These are phyloP conservation scores for Diprion similis DNA, from an alignment of 1,140 invertebrate species.

Conservation along the genomic window DNA sequence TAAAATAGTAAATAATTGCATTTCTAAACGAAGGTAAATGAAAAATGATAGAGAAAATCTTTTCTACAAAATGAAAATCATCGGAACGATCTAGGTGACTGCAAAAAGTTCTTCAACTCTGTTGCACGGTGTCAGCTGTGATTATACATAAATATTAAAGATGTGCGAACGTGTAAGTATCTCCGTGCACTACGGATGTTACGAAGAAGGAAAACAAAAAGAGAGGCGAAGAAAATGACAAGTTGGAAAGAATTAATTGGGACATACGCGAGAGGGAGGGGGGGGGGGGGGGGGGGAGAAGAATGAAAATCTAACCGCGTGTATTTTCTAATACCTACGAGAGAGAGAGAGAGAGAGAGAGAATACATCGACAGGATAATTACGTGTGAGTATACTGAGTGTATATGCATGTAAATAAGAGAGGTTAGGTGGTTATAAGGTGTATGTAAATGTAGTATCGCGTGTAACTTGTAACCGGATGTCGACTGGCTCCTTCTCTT, in stretches of 20 bases:
- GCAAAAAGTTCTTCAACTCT: no score
- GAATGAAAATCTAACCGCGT: not conserved
- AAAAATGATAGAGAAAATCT: no score
- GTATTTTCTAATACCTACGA: not conserved
- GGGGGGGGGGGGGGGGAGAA: not conserved
- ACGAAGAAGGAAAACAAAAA: no score
- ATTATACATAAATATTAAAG: no score
- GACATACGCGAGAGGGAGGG: not conserved
- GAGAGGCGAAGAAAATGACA: no score
- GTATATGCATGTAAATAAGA: not conserved
- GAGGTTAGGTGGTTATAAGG: not conserved
- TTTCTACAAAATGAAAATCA: no score
- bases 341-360: constrained; percentile 20
- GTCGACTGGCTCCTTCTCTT: not conserved
- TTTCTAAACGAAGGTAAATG: no score
- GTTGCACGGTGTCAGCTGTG: no score
- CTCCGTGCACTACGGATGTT: no score
- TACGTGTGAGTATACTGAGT: constrained; percentile 6
- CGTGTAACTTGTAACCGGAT: not conserved
- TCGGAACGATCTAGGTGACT: no score
- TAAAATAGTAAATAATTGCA: no score
- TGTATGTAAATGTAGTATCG: not conserved
- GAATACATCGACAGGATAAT: not conserved
- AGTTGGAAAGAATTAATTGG: not conserved
- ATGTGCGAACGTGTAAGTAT: not conserved